A percentile compares a stretch with the other conserved stretches of the same genome.
These are phyloP conservation scores for Calameuta pallipes DNA, from an alignment of 2,888 invertebrate genomes.

Conservation along the genomic window DNA sequence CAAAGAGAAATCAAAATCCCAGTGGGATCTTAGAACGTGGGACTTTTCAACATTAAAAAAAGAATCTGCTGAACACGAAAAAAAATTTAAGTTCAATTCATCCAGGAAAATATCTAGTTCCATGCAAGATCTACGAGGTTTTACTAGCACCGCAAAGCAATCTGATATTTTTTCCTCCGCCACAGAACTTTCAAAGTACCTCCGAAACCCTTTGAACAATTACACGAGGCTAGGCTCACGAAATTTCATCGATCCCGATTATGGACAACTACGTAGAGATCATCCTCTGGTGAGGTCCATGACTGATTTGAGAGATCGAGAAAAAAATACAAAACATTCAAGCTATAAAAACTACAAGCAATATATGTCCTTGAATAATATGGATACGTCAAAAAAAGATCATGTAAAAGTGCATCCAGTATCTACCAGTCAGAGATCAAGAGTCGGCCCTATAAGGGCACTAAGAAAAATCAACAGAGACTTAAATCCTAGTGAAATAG, in stretches of 20 bases:
- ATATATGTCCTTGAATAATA: neutral
- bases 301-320: conserved; percentile 9
- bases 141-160: neutral
- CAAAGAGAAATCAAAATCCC: conserved; percentile 11
- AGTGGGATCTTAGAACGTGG: conserved; percentile 11
- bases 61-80: neutral
- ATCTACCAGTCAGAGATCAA: neutral
- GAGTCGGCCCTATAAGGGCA: neutral
- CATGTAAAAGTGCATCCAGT: neutral
- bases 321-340: neutral
- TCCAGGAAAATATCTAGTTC: conserved; percentile 11
- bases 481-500: neutral
- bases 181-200: conserved; percentile 11
- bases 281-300: conserved; percentile 15
- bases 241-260: conserved; percentile 7
- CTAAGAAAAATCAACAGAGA: neutral
- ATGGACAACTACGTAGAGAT: conserved; percentile 7
- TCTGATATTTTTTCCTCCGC: conserved; percentile 2
- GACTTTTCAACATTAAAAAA: neutral
- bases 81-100: neutral
- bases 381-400: neutral
- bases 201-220: neutral
- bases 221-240: conserved; percentile 14
- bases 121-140: conserved; percentile 15
- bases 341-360: neutral